Percentiles rank a stretch among this genome's conserved stretches.
These are phyloP conservation scores for Hylyphantes graminicola DNA, from an alignment of 1,140 invertebrate genomes.

Conservation along the genomic window DNA sequence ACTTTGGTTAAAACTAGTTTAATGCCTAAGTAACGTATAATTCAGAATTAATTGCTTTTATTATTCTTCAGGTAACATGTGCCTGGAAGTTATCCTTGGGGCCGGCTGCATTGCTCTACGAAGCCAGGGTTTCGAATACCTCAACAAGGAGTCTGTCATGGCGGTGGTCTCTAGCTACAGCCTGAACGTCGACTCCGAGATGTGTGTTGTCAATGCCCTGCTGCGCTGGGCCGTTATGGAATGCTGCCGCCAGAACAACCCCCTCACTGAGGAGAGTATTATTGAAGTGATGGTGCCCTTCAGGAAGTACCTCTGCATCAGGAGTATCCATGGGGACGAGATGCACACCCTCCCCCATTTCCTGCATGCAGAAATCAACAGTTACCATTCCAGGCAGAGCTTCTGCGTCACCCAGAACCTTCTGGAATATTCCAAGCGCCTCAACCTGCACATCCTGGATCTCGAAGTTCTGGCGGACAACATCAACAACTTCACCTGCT, in stretches of 20 bases:
- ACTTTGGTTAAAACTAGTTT: too few species aligned
- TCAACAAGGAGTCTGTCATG: slow-evolving; percentile 55
- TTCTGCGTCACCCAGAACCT: slow-evolving; percentile 55
- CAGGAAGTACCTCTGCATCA: slow-evolving; percentile 49
- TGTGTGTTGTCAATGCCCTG: slow-evolving; percentile 57
- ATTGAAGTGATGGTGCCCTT: slow-evolving; percentile 54
- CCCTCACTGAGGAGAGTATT: slow-evolving; percentile 54
- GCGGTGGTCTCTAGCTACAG: slow-evolving; percentile 56
- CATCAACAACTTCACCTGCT: slow-evolving; percentile 55
- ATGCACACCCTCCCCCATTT: slow-evolving; percentile 52
- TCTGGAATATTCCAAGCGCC: slow-evolving; percentile 51
- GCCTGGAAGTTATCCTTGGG: slow-evolving; percentile 50
- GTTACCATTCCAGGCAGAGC: slow-evolving; percentile 55
- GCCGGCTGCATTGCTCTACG: slow-evolving; percentile 51
- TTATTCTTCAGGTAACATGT: slow-evolving; percentile 43
- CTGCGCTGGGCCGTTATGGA: slow-evolving; percentile 59
- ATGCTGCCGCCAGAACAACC: slow-evolving; percentile 57
- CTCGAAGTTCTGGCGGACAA: slow-evolving; percentile 51
- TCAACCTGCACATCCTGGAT: slow-evolving; percentile 48
- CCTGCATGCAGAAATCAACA: slow-evolving; percentile 55
- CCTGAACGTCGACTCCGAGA: slow-evolving; percentile 52
- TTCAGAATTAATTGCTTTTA: neutral
- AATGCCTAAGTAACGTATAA: neutral
- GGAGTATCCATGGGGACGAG: slow-evolving; percentile 54
- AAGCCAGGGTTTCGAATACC: slow-evolving; percentile 58